These are phyloP conservation scores for Myocastor coypus DNA, from an alignment of 2,113 vertebrate genomes.

Conservation along the genomic window DNA sequence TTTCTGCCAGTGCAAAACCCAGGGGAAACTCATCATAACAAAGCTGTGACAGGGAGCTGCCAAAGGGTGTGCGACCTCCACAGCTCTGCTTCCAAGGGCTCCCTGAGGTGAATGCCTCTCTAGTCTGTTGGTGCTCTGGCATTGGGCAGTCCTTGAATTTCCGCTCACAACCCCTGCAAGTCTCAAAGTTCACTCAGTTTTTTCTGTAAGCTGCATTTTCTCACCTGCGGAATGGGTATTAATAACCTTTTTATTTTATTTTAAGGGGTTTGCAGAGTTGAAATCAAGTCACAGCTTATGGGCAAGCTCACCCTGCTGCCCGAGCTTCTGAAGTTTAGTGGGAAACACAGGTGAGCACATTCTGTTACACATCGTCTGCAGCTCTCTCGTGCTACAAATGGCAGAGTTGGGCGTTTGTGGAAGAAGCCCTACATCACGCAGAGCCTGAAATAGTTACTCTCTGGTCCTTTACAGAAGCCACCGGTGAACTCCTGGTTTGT, in stretches of 20 bases:
- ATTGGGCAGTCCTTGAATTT: no score
- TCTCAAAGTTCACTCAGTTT: no score
- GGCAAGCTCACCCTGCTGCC: not conserved
- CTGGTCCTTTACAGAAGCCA: not conserved
- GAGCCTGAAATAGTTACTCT: not conserved
- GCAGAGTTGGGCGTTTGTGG: not conserved
- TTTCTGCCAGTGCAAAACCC: no score
- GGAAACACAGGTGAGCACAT: not conserved
- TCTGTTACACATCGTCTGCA: not conserved
- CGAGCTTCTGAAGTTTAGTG: not conserved
- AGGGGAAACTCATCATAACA: not conserved
- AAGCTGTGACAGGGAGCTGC: not conserved
- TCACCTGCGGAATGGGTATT: not conserved
- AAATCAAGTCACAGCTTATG: fast-evolving
- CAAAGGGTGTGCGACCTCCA: fast-evolving
- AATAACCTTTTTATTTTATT: not conserved
- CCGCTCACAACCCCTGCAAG: not conserved
- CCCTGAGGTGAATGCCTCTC: not conserved
- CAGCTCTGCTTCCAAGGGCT: not conserved
- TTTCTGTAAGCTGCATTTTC: not conserved
- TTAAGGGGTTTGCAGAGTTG: not conserved
- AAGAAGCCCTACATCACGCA: not conserved
- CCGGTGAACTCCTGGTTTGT: constrained; percentile 15
- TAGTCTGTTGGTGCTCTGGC: not conserved
- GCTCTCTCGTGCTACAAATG: not conserved